These are phyloP conservation scores for Seriola aureovittata DNA, from an alignment of 2,113 vertebrate species.

Conservation along the genomic window DNA sequence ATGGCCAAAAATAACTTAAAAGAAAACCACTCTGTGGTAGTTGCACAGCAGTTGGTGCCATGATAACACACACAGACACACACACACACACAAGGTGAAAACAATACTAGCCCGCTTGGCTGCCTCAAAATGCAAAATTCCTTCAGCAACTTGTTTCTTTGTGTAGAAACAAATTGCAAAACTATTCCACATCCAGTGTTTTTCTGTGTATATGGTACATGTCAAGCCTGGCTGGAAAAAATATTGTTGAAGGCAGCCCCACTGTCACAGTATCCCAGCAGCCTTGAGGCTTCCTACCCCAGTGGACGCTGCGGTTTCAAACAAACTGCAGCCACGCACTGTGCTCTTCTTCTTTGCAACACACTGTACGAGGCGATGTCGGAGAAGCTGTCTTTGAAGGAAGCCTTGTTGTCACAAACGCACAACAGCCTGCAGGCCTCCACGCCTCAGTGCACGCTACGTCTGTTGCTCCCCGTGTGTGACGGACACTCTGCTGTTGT, in stretches of 20 bases:
- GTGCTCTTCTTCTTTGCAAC: conserved; percentile 6
- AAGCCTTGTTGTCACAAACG: conserved; percentile 44
- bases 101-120: too few relatives aligned
- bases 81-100: too few relatives aligned
- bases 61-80: too few relatives aligned
- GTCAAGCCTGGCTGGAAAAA: background rate
- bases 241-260: conserved; percentile 1
- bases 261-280: conserved; percentile 14
- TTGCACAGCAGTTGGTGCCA: too few relatives aligned
- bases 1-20: too few relatives aligned
- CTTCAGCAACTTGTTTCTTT: background rate
- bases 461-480: conserved; percentile 30
- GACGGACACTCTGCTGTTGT: conserved; percentile 31
- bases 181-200: too few relatives aligned
- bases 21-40: too few relatives aligned
- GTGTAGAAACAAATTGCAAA: too few relatives aligned
- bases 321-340: conserved; percentile 19
- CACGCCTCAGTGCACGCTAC: conserved; percentile 26
- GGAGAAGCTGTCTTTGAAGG: conserved; percentile 44
- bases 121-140: background rate
- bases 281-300: conserved; percentile 8
- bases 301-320: conserved; percentile 21
- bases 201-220: background rate
- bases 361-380: background rate
- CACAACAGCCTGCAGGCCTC: conserved; percentile 42